A percentile compares a stretch with the other conserved stretches of the same genome.
Evolutionary conservation across 1,140 invertebrate species (phyloP).

Genomic region (Solen grandis): DNA sequence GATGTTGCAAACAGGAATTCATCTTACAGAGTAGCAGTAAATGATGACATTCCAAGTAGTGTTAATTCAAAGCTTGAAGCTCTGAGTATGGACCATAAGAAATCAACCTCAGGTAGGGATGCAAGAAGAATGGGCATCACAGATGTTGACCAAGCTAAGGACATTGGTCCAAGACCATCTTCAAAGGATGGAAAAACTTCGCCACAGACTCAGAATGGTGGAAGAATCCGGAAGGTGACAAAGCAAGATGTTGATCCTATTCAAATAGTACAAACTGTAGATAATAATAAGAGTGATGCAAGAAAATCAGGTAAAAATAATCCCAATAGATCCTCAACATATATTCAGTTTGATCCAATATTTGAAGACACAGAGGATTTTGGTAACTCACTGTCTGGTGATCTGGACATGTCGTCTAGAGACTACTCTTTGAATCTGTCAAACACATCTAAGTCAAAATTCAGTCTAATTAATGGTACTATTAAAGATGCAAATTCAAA

Average conservation of each 20-base stretch:
- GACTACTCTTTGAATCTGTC: slow-evolving; percentile 68
- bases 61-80: slow-evolving; percentile 65
- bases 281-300: slow-evolving; percentile 41
- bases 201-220: slow-evolving; percentile 3
- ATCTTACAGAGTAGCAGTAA: slow-evolving; percentile 68
- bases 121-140: slow-evolving; percentile 74
- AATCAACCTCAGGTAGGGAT: slow-evolving; percentile 58
- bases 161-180: slow-evolving; percentile 15
- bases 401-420: slow-evolving; percentile 56
- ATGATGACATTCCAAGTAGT: slow-evolving; percentile 60
- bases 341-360: slow-evolving; percentile 77
- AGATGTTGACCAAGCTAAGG: slow-evolving; percentile 73
- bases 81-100: slow-evolving; percentile 56
- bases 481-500: slow-evolving; percentile 50
- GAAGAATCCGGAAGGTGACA: slow-evolving; percentile 36
- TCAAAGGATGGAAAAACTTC: slow-evolving; percentile 33
- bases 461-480: slow-evolving; percentile 49
- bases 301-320: slow-evolving; percentile 64
- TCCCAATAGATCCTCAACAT: slow-evolving; percentile 71
- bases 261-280: slow-evolving; percentile 58
- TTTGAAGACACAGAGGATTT: slow-evolving; percentile 75
- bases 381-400: neutral
- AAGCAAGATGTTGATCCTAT: slow-evolving; percentile 66
- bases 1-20: slow-evolving; percentile 63
- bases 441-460: slow-evolving; percentile 59